Percentiles rank a stretch among this genome's conserved stretches.
phyloP scores from a whole-genome alignment of 37 sponge, comb jelly and placozoan species.

The Geodia barretti region DNA sequence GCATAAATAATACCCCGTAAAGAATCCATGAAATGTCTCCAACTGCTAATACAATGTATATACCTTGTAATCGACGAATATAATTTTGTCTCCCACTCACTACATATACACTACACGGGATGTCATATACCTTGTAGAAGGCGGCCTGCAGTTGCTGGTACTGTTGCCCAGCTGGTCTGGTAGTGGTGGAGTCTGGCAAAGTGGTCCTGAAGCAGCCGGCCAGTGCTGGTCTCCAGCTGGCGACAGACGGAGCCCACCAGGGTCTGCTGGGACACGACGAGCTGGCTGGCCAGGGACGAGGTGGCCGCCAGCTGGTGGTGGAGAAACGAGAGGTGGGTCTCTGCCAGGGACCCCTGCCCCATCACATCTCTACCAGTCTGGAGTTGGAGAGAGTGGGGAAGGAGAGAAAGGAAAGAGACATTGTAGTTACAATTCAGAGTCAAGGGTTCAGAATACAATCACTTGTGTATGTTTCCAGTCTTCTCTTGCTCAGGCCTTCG shows the following conservation, averaged over 20 bases:
- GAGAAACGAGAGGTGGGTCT: neutral
- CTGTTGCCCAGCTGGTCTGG: slow-evolving; percentile 48
- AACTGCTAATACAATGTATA: too few species aligned
- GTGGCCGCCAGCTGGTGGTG: slow-evolving; percentile 51
- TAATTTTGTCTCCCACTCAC: too few species aligned
- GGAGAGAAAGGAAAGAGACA: neutral
- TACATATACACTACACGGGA: too few species aligned
- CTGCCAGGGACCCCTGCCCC: neutral
- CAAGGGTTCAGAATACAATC: neutral
- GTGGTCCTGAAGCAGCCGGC: slow-evolving; percentile 29
- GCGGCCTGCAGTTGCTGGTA: slow-evolving; percentile 20
- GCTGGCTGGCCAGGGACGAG: slow-evolving; percentile 66
- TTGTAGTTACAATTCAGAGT: too few species aligned
- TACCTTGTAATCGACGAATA: too few species aligned
- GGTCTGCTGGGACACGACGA: slow-evolving; percentile 47
- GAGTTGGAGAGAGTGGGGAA: neutral
- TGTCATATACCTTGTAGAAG: neutral
- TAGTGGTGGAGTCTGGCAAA: slow-evolving; percentile 46
- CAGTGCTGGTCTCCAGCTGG: neutral
- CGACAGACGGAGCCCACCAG: slow-evolving; percentile 50
- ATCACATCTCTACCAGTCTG: too few species aligned
- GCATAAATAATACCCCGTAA: too few species aligned
- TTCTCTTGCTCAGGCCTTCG: too few species aligned
- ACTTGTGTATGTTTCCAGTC: neutral
- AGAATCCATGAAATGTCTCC: too few species aligned